A percentile compares a stretch with the other conserved stretches of the same genome.
These are phyloP conservation scores for Lutjanus erythropterus DNA, from an alignment of 2,113 vertebrate genomes.

Conservation along the genomic window DNA sequence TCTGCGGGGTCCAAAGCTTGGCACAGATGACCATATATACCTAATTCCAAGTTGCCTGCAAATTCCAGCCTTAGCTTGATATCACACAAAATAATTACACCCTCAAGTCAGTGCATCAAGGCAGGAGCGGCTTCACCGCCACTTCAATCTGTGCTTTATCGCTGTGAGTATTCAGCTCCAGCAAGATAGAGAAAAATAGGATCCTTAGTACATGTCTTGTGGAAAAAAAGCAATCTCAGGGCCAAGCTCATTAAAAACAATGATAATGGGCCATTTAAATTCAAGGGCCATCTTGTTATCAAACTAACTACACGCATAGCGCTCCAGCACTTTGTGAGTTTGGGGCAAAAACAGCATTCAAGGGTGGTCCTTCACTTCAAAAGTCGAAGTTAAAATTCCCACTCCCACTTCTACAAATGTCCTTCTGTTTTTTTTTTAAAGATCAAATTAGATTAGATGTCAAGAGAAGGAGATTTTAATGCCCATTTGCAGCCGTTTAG, in stretches of 20 bases:
- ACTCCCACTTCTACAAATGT: constrained; percentile 9
- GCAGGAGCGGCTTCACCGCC: constrained; percentile 52
- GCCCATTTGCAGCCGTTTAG: constrained; percentile 48
- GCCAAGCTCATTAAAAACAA: constrained; percentile 79
- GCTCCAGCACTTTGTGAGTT: constrained; percentile 46
- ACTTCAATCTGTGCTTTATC: constrained; percentile 76
- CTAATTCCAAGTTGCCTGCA: constrained; percentile 71
- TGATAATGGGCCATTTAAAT: constrained; percentile 82
- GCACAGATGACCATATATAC: constrained; percentile 65
- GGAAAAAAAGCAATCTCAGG: constrained; percentile 57
- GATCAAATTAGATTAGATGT: constrained; percentile 49
- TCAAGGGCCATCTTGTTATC: constrained; percentile 78
- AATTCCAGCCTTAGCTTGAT: constrained; percentile 76
- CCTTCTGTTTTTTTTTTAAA: constrained; percentile 53
- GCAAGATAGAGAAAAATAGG: constrained; percentile 66
- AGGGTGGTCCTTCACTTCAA: constrained; percentile 52
- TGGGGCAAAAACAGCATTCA: constrained; percentile 50
- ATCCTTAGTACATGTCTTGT: constrained; percentile 57
- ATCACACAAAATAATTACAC: constrained; percentile 82
- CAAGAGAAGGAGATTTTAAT: constrained; percentile 42
- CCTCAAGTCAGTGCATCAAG: constrained; percentile 79
- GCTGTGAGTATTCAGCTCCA: constrained; percentile 59
- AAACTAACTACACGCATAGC: constrained; percentile 63
- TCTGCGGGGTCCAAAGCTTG: constrained; percentile 60
- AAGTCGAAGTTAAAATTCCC: constrained; percentile 37